A percentile compares a stretch with the other conserved stretches of the same genome.
Conservation (phyloP, 2,113 vertebrate species). For the Sphyrna mokarran region DNA sequence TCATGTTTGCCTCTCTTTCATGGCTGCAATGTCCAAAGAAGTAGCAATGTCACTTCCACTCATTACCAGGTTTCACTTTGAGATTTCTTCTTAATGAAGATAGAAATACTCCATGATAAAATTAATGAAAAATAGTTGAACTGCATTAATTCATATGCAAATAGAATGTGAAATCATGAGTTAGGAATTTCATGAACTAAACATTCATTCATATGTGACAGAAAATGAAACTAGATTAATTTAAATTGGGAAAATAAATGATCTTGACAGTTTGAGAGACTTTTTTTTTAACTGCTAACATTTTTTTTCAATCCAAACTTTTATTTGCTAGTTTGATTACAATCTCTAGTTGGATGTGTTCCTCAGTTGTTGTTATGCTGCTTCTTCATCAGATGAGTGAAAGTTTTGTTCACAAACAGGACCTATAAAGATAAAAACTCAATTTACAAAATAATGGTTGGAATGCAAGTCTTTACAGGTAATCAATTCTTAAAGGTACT, state of each 20-base stretch:
- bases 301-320: background rate
- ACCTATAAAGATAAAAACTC: too few species aligned
- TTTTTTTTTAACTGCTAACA: background rate
- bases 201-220: background rate
- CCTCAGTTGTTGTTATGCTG: background rate
- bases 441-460: too few species aligned
- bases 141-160: constrained; percentile 12
- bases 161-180: background rate
- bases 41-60: background rate
- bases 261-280: background rate
- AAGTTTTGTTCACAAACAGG: too few species aligned
- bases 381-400: too few species aligned
- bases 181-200: background rate
- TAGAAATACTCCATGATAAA: background rate
- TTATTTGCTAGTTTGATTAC: background rate
- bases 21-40: background rate
- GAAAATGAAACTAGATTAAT: background rate
- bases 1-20: background rate
- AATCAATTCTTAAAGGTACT: too few species aligned
- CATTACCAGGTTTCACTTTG: background rate
- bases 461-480: too few species aligned
- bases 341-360: background rate
- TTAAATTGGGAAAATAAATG: constrained; percentile 12
- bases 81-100: background rate
- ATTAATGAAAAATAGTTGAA: background rate